These are phyloP conservation scores for Spodoptera litura DNA, from an alignment of 1,140 invertebrate genomes.

Conservation along the genomic window DNA sequence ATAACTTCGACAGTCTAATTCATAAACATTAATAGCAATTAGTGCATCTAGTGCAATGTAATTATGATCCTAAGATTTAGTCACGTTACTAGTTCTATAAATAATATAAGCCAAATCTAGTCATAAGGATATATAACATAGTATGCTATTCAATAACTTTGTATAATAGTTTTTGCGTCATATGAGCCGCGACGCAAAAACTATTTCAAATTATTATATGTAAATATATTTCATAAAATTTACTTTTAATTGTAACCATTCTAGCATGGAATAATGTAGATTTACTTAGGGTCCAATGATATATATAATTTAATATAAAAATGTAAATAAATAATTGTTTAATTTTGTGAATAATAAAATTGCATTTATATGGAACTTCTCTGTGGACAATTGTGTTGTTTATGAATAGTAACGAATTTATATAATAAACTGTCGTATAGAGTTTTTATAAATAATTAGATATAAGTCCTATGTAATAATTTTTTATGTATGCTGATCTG, in stretches of 20 bases:
- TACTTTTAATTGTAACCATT: not conserved
- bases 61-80: conserved; percentile 10
- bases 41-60: conserved; percentile 11
- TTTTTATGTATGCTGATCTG: conserved; percentile 32
- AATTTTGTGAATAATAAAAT: conserved; percentile 21
- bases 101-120: conserved; percentile 28
- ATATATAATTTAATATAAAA: conserved; percentile 36
- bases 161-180: conserved; percentile 68
- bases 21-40: conserved; percentile 18
- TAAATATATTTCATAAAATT: conserved; percentile 42
- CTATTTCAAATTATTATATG: conserved; percentile 54
- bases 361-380: conserved; percentile 41
- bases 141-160: conserved; percentile 16
- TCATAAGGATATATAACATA: not conserved
- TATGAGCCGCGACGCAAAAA: conserved; percentile 78
- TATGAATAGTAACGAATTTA: conserved; percentile 44
- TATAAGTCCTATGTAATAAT: conserved; percentile 2
- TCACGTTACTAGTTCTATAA: conserved; percentile 32
- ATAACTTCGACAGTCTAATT: conserved; percentile 26
- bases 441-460: conserved; percentile 23
- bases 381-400: conserved; percentile 22
- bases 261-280: conserved; percentile 14
- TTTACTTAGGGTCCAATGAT: conserved; percentile 55
- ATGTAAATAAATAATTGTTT: conserved; percentile 36
- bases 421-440: conserved; percentile 20